Evolutionary conservation across 2,113 vertebrate species (phyloP).

Genomic region (Ursus arctos): DNA sequence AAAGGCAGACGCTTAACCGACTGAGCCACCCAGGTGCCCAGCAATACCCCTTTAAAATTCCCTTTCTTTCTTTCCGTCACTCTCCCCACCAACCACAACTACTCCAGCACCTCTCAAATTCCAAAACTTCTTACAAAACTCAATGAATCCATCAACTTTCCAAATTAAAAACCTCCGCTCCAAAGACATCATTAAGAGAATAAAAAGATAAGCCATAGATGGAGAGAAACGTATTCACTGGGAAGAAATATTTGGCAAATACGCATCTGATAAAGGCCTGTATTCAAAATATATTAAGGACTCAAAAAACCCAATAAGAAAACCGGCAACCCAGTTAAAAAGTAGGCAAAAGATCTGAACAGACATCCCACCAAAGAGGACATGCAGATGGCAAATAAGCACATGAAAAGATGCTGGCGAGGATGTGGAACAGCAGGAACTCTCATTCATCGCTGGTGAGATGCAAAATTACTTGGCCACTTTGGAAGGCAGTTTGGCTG

Average conservation of each 20-base stretch:
- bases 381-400: background rate
- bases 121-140: background rate
- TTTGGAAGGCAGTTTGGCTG: background rate
- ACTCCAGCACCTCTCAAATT: background rate
- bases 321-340: background rate
- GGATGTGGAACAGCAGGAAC: background rate
- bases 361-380: background rate
- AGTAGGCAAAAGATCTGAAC: background rate
- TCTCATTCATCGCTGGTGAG: background rate
- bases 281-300: background rate
- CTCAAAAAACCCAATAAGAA: background rate
- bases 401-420: background rate
- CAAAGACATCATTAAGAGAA: background rate
- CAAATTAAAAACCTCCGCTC: background rate
- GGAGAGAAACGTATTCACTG: background rate
- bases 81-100: background rate
- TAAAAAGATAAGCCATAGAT: background rate
- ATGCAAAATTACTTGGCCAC: background rate
- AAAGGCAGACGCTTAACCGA: no score
- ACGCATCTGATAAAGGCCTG: background rate
- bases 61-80: background rate
- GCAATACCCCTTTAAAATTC: background rate
- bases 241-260: background rate
- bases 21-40: no score
- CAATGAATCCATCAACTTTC: background rate